Evolutionary conservation across 1,140 invertebrate species (phyloP).

Genomic region (Hirudo medicinalis): DNA sequence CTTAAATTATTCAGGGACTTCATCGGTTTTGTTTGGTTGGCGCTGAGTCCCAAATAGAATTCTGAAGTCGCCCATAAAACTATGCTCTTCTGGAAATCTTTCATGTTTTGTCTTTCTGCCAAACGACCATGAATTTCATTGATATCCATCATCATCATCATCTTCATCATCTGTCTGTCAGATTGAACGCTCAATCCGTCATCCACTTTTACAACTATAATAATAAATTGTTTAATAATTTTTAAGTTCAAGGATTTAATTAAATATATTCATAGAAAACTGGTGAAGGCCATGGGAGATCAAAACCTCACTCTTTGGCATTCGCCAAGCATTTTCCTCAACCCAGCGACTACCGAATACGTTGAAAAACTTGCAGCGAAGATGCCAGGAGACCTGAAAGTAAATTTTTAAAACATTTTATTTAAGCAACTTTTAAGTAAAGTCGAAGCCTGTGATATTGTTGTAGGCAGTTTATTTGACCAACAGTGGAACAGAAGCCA

Average conservation of each 20-base stretch:
- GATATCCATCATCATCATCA: background rate
- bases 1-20: background rate
- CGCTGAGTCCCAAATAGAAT: background rate
- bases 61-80: background rate
- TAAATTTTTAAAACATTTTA: constrained; percentile 30
- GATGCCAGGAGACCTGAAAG: constrained; percentile 71
- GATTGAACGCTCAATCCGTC: too few species aligned
- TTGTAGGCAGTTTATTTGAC: constrained; percentile 70
- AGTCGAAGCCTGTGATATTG: background rate
- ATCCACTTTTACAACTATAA: too few species aligned
- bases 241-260: background rate
- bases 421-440: background rate
- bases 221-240: too few species aligned
- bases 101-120: background rate
- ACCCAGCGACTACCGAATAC: constrained; percentile 80
- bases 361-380: constrained; percentile 62
- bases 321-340: constrained; percentile 76
- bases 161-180: background rate
- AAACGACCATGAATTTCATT: background rate
- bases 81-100: background rate
- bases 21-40: background rate
- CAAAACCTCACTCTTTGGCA: constrained; percentile 77
- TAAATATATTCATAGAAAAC: constrained; percentile 10
- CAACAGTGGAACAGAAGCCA: constrained; percentile 93
- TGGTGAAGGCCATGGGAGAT: constrained; percentile 49